Conservation (phyloP, 2,888 invertebrate species). For the Tolmerus cingulatus region DNA sequence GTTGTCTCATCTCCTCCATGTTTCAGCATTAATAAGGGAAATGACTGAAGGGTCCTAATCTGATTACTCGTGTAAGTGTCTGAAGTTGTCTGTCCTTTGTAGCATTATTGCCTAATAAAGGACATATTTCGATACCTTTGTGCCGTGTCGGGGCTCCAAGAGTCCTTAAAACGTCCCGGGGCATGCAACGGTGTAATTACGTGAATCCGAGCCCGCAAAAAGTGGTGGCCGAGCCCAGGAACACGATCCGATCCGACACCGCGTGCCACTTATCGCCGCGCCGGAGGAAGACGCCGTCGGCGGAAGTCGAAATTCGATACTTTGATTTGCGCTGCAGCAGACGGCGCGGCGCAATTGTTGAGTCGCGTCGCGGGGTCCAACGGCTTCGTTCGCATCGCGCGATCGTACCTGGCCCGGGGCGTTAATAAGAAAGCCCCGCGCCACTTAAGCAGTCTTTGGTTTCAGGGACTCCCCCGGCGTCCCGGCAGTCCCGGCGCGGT, state of each 20-base stretch:
- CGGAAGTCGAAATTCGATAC: conserved; percentile 41
- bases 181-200: neutral
- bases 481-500: neutral
- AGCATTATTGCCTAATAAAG: neutral
- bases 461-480: conserved; percentile 1
- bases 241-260: conserved; percentile 12
- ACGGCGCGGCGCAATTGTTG: neutral
- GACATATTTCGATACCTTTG: neutral
- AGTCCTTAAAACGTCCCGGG: neutral
- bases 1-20: no score
- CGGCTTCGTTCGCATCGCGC: neutral
- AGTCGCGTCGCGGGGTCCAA: neutral
- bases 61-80: neutral
- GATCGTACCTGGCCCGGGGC: neutral
- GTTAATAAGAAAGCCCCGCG: conserved; percentile 30
- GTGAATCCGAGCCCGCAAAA: neutral
- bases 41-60: no score
- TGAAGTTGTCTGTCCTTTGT: neutral
- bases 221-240: neutral
- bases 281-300: neutral
- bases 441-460: conserved; percentile 23
- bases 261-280: conserved; percentile 28
- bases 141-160: neutral
- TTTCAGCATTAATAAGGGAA: no score
- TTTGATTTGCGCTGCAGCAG: conserved; percentile 30